phyloP scores from a whole-genome alignment of 2,888 invertebrate species.

The Eristalis intricaria region DNA sequence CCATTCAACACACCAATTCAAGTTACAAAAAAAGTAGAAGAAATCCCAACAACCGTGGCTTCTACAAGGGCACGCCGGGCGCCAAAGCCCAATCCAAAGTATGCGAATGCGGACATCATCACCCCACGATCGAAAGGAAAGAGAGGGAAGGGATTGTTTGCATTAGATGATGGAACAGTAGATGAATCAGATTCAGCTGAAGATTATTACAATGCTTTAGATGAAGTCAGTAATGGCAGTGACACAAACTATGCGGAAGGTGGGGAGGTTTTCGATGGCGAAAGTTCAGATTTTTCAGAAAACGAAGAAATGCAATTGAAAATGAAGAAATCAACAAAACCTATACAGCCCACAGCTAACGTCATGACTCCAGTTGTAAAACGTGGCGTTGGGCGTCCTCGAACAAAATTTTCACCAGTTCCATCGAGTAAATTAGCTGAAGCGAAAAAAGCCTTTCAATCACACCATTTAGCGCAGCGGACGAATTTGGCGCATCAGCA shows the following conservation, averaged over 20 bases:
- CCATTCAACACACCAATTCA: conserved; percentile 6
- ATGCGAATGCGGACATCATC: conserved; percentile 79
- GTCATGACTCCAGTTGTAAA: neutral
- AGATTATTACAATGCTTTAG: conserved; percentile 47
- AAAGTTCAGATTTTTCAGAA: conserved; percentile 56
- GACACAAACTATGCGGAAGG: conserved; percentile 74
- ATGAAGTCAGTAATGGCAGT: conserved; percentile 72
- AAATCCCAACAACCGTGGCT: conserved; percentile 76
- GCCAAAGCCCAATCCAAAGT: conserved; percentile 81
- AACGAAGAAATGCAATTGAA: conserved; percentile 35
- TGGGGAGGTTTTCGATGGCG: conserved; percentile 72
- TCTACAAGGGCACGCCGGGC: conserved; percentile 79
- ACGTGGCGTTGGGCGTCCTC: conserved; percentile 38
- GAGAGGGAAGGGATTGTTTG: conserved; percentile 73
- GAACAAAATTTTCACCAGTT: neutral
- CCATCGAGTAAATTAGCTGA: conserved; percentile 12
- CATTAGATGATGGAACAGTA: conserved; percentile 38
- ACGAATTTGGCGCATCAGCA: neutral
- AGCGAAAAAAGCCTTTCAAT: conserved; percentile 1
- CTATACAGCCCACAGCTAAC: neutral
- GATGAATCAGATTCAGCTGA: conserved; percentile 45
- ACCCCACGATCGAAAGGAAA: conserved; percentile 74
- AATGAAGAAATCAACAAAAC: conserved; percentile 2
- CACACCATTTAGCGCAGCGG: neutral
- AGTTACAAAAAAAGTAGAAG: conserved; percentile 54